These are phyloP conservation scores for Cossypha niveicapilla DNA, from an alignment of 2,797 vertebrate genomes.

Conservation along the genomic window DNA sequence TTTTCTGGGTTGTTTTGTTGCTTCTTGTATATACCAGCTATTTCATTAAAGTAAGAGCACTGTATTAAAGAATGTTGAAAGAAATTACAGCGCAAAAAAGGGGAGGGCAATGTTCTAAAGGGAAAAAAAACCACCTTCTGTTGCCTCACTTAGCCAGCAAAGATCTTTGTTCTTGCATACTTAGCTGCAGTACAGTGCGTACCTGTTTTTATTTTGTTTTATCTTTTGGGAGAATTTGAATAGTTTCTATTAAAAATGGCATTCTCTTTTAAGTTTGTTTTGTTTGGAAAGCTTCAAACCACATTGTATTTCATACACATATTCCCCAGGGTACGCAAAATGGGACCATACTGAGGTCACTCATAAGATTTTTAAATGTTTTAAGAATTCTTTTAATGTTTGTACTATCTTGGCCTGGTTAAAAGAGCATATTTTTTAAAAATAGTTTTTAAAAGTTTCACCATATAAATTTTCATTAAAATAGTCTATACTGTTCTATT, in stretches of 20 bases:
- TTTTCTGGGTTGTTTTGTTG: neutral
- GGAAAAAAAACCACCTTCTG: neutral
- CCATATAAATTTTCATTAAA: conserved; percentile 48
- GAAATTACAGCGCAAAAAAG: neutral
- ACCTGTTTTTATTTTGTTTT: conserved; percentile 58
- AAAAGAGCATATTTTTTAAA: conserved; percentile 60
- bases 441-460: conserved; percentile 5
- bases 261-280: conserved; percentile 75
- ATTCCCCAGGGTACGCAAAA: conserved; percentile 68
- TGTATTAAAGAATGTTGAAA: neutral
- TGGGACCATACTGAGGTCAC: conserved; percentile 71
- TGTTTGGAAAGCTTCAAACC: conserved; percentile 71
- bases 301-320: conserved; percentile 64
- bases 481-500: conserved; percentile 20
- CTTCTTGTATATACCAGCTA: neutral
- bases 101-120: neutral
- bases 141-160: neutral
- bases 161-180: conserved; percentile 1
- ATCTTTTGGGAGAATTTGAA: conserved; percentile 50
- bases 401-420: conserved; percentile 65
- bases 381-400: conserved; percentile 75
- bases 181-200: neutral
- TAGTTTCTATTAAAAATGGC: conserved; percentile 66
- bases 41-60: neutral
- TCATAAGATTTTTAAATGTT: conserved; percentile 67